Percentiles rank a stretch among this genome's conserved stretches.
These are phyloP conservation scores for Typhlichthys eigenmanni DNA, from an alignment of 2,797 vertebrate species.

Conservation along the genomic window DNA sequence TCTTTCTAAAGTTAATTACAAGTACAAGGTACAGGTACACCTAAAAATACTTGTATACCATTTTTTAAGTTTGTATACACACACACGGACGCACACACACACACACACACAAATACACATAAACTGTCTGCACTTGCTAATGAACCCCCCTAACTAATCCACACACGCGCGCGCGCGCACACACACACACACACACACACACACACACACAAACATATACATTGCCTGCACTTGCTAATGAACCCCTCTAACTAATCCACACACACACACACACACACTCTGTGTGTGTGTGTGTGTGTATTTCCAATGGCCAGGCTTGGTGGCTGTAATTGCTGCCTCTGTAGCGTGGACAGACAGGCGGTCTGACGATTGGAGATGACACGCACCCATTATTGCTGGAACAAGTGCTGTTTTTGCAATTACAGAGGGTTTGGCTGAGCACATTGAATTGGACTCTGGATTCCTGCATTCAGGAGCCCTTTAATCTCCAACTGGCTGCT, in stretches of 20 bases:
- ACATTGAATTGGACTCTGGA: slow-evolving; percentile 70
- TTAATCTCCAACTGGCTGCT: slow-evolving; percentile 72
- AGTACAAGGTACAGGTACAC: too few relatives aligned
- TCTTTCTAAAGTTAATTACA: too few relatives aligned
- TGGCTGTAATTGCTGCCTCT: slow-evolving; percentile 76
- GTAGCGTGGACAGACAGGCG: slow-evolving; percentile 71
- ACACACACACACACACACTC: slow-evolving; percentile 14
- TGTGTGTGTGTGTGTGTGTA: too few relatives aligned
- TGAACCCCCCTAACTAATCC: slow-evolving; percentile 37
- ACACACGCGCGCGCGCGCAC: slow-evolving; percentile 16
- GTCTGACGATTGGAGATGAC: slow-evolving; percentile 79
- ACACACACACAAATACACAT: neutral
- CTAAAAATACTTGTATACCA: too few relatives aligned
- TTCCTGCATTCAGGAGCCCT: slow-evolving; percentile 71
- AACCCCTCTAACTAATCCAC: slow-evolving; percentile 36
- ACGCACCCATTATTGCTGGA: slow-evolving; percentile 78
- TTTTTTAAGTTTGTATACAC: too few relatives aligned
- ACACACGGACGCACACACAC: neutral
- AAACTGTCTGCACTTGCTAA: slow-evolving; percentile 32
- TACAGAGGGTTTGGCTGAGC: slow-evolving; percentile 77
- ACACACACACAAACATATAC: neutral
- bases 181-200: neutral
- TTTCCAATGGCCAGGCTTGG: slow-evolving; percentile 41
- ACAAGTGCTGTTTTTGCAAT: slow-evolving; percentile 82
- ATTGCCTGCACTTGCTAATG: slow-evolving; percentile 44